Percentiles rank a stretch among this genome's conserved stretches.
phyloP scores from a whole-genome alignment of 35 echinoderm and acorn worm species.

The Chiridota heheva region DNA sequence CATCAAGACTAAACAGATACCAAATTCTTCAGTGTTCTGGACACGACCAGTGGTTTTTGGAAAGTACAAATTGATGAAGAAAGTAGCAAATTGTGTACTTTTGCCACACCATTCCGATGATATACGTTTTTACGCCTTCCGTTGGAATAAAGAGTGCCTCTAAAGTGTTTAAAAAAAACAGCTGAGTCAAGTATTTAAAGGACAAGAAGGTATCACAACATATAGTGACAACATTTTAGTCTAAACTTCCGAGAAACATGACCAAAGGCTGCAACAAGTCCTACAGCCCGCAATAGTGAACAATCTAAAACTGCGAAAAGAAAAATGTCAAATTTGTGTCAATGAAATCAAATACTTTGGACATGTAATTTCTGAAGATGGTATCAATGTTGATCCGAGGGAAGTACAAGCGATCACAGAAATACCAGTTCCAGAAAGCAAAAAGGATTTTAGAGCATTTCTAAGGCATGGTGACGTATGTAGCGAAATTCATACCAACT shows the following conservation, averaged over 20 bases:
- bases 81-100: constrained; percentile 16
- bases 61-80: constrained; percentile 35
- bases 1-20: background rate
- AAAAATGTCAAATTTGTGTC: constrained; percentile 25
- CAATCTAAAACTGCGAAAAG: no score
- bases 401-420: no score
- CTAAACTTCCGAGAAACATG: no score
- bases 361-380: no score
- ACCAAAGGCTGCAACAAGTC: no score
- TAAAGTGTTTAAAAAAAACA: constrained; percentile 21
- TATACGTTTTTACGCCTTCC: background rate
- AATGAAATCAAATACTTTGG: constrained; percentile 56
- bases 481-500: constrained; percentile 25
- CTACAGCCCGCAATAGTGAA: no score
- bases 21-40: constrained; percentile 22
- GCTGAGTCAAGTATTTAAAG: constrained; percentile 10
- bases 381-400: no score
- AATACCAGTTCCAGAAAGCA: no score
- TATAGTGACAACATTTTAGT: constrained; percentile 4
- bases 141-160: constrained; percentile 12
- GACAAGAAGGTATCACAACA: background rate
- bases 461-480: constrained; percentile 13
- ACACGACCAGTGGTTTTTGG: constrained; percentile 31
- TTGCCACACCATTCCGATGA: constrained; percentile 10
- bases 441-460: constrained; percentile 19